phyloP scores from a whole-genome alignment of 2,113 vertebrate genomes.

The Picathartes gymnocephalus region DNA sequence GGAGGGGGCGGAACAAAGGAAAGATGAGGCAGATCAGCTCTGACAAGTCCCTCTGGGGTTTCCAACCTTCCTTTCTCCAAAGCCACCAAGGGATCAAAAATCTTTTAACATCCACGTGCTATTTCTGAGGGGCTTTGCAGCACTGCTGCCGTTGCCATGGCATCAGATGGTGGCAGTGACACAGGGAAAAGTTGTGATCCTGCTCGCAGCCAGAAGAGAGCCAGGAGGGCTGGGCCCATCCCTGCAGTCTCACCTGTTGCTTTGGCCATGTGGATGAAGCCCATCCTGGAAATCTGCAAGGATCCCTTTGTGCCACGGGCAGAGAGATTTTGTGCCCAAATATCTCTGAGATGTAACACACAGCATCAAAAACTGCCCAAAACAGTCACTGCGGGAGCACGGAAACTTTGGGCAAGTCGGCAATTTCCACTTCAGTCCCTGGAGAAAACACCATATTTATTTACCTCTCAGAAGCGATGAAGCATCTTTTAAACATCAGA shows the following conservation, averaged over 20 bases:
- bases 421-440: not conserved
- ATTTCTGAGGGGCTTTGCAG: not conserved
- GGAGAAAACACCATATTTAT: not conserved
- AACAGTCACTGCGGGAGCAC: not conserved
- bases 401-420: fast-evolving
- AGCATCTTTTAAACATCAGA: too few relatives aligned
- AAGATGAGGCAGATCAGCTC: not conserved
- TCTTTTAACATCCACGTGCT: not conserved
- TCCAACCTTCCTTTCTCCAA: not conserved
- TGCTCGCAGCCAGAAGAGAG: not conserved
- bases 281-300: not conserved
- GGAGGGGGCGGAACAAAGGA: not conserved
- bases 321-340: not conserved
- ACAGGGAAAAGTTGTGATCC: not conserved
- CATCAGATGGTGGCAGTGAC: not conserved
- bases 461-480: not conserved
- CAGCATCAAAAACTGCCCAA: fast-evolving
- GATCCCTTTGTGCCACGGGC: not conserved
- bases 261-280: fast-evolving
- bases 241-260: not conserved
- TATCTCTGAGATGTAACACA: fast-evolving
- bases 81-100: not conserved
- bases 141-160: not conserved
- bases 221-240: not conserved
- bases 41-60: not conserved